Evolutionary conservation across 2,888 invertebrate species (phyloP).

Genomic region (Trachelus iudaicus): DNA sequence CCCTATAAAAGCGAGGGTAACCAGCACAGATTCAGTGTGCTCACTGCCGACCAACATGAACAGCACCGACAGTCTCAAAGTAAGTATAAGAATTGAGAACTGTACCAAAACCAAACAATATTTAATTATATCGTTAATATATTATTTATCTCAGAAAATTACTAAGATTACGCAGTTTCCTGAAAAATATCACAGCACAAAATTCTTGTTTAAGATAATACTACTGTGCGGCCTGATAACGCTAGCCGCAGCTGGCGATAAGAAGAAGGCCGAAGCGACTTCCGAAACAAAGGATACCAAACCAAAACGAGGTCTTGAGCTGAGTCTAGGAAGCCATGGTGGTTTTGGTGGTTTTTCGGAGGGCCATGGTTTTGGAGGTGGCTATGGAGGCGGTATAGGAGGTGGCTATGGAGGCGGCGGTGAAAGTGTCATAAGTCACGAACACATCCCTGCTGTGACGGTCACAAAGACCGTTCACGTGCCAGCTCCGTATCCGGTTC

Average conservation of each 20-base stretch:
- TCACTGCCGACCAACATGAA: slow-evolving; percentile 61
- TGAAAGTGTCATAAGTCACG: slow-evolving; percentile 29
- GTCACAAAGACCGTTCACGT: slow-evolving; percentile 59
- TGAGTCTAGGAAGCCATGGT: slow-evolving; percentile 47
- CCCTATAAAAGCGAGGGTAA: slow-evolving; percentile 63
- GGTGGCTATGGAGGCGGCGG: slow-evolving; percentile 24
- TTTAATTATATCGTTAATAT: no score
- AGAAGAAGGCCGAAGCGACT: slow-evolving; percentile 26
- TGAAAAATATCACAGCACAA: no score
- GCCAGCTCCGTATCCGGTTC: slow-evolving; percentile 57
- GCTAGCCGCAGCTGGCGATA: slow-evolving; percentile 44
- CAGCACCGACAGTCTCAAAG: slow-evolving; percentile 62
- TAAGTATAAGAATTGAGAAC: slow-evolving; percentile 45
- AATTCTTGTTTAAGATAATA: slow-evolving; percentile 38
- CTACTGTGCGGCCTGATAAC: slow-evolving; percentile 50
- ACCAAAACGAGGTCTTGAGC: slow-evolving; percentile 54
- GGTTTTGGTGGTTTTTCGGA: slow-evolving; percentile 24
- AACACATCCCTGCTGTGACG: slow-evolving; percentile 52
- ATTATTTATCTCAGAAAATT: no score
- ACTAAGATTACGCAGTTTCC: no score
- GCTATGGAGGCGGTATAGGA: slow-evolving; percentile 18
- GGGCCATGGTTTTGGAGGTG: slow-evolving; percentile 31
- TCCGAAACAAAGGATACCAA: slow-evolving; percentile 38
- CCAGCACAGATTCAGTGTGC: slow-evolving; percentile 58
- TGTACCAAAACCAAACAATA: no score